A percentile compares a stretch with the other conserved stretches of the same genome.
These are phyloP conservation scores for Cyprinus carpio DNA, from an alignment of 2,113 vertebrate genomes.

Conservation along the genomic window DNA sequence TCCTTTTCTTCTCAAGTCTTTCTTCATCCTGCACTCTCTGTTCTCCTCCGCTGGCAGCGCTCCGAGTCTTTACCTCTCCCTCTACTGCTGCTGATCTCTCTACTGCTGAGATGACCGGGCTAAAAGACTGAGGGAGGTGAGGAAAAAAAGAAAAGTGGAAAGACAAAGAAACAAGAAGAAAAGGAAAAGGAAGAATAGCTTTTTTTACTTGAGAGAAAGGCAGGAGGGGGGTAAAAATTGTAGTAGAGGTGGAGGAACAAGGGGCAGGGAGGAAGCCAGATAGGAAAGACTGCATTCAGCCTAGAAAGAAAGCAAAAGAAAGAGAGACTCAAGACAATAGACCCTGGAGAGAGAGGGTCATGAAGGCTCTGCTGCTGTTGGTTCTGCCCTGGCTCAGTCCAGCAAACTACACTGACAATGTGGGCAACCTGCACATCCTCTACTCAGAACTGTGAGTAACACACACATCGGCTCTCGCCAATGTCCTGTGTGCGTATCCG, in stretches of 20 bases:
- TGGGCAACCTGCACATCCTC: constrained; percentile 98
- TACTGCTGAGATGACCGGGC: constrained; percentile 73
- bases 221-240: constrained; percentile 22
- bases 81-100: constrained; percentile 61
- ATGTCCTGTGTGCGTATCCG: constrained; percentile 43
- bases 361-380: constrained; percentile 97
- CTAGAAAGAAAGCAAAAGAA: constrained; percentile 26
- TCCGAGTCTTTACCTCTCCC: constrained; percentile 64
- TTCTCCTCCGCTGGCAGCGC: constrained; percentile 24
- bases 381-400: constrained; percentile 98
- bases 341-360: constrained; percentile 62
- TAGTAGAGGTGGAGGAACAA: constrained; percentile 12
- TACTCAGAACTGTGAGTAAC: constrained; percentile 99
- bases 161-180: constrained; percentile 27
- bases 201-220: constrained; percentile 45
- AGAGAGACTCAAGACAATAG: constrained; percentile 8
- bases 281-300: constrained; percentile 24
- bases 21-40: constrained; percentile 39
- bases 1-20: constrained; percentile 53
- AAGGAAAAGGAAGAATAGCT: constrained; percentile 57
- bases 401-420: constrained; percentile 98
- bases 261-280: neutral
- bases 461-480: constrained; percentile 48
- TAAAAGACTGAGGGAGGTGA: constrained; percentile 65
- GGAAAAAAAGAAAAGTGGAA: constrained; percentile 43